Evolutionary conservation across 2,113 vertebrate species (phyloP).

Genomic region (Tetraodon nigroviridis): DNA sequence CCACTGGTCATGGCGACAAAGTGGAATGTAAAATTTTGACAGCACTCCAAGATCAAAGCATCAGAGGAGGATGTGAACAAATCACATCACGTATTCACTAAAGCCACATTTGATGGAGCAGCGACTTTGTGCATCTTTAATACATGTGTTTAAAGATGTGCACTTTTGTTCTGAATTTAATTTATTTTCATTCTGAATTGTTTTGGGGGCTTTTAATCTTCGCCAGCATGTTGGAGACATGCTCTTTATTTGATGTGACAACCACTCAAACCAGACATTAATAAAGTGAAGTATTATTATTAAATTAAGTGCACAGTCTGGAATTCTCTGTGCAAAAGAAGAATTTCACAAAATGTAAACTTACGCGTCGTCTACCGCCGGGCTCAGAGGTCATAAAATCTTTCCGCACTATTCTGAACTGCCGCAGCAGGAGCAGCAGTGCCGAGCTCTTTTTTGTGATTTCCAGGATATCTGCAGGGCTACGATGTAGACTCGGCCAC

Average conservation of each 20-base stretch:
- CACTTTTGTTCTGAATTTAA: not conserved
- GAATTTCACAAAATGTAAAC: too few relatives aligned
- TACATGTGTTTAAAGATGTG: too few relatives aligned
- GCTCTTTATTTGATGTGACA: not conserved
- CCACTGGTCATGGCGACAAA: slow-evolving; percentile 45
- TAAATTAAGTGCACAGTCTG: too few relatives aligned
- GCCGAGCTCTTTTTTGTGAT: slow-evolving; percentile 51
- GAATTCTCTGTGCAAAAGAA: too few relatives aligned
- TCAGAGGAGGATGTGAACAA: slow-evolving; percentile 4
- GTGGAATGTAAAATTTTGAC: slow-evolving; percentile 38
- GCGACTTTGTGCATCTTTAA: too few relatives aligned
- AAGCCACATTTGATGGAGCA: too few relatives aligned
- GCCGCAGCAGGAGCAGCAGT: slow-evolving; percentile 21
- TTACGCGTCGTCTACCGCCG: too few relatives aligned
- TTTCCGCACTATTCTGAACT: slow-evolving; percentile 5
- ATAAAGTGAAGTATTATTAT: not conserved
- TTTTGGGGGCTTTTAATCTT: not conserved
- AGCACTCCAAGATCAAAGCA: slow-evolving; percentile 14
- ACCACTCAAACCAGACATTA: not conserved
- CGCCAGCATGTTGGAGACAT: not conserved
- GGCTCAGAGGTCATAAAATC: too few relatives aligned
- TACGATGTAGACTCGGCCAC: slow-evolving; percentile 53
- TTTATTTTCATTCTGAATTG: not conserved
- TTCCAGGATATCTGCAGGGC: slow-evolving; percentile 56
- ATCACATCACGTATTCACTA: slow-evolving; percentile 11